phyloP scores from a whole-genome alignment of 2,113 vertebrate genomes.

The Epinephelus moara region DNA sequence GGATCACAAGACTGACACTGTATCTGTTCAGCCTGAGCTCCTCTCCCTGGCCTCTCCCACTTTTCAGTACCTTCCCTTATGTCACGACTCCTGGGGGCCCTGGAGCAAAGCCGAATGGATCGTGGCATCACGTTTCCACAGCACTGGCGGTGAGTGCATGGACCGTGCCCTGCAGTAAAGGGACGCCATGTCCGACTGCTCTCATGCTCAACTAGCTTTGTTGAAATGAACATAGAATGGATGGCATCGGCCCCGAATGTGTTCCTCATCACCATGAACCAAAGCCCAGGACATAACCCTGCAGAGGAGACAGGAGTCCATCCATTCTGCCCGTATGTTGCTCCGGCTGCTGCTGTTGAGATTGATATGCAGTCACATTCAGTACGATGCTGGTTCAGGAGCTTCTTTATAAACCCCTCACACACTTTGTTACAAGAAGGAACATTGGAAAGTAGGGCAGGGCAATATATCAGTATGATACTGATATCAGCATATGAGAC shows the following conservation, averaged over 20 bases:
- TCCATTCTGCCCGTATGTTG: neutral
- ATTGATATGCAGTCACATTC: conserved; percentile 7
- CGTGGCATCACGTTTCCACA: conserved; percentile 55
- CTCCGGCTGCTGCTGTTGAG: neutral
- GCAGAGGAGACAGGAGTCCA: neutral
- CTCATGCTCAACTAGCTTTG: conserved; percentile 38
- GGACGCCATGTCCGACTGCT: conserved; percentile 25
- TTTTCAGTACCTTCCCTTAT: conserved; percentile 24
- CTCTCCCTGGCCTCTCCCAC: conserved; percentile 37
- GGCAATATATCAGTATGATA: too few species aligned
- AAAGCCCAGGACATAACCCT: neutral
- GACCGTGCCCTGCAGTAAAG: conserved; percentile 16
- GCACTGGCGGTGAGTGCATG: conserved; percentile 17
- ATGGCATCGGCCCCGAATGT: conserved; percentile 20
- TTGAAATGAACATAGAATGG: conserved; percentile 34
- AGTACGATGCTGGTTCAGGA: neutral
- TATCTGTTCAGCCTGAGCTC: conserved; percentile 45
- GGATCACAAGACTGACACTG: conserved; percentile 31
- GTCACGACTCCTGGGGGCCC: conserved; percentile 49
- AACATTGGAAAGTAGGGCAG: neutral
- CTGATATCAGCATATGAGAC: too few species aligned
- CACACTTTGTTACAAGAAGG: neutral
- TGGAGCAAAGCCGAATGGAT: conserved; percentile 32
- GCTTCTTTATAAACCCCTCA: neutral
- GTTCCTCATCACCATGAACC: conserved; percentile 23